Evolutionary conservation across 2,888 invertebrate genomes (phyloP).

Genomic region (Amphipyra tragopoginis): DNA sequence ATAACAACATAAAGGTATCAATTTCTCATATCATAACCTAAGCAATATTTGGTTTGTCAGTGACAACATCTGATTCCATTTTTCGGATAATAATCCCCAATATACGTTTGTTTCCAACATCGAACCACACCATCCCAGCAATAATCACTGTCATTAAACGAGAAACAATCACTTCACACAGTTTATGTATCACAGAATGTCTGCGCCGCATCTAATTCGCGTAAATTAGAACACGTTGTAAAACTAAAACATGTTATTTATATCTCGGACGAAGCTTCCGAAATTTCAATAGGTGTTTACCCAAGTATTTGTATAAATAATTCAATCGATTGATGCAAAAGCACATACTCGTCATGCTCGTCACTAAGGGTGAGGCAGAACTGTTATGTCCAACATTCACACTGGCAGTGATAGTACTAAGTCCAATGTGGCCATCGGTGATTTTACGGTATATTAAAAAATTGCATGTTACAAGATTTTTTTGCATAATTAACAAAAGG

Average conservation of each 20-base stretch:
- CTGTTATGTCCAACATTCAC: background rate
- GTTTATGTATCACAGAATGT: conserved; percentile 47
- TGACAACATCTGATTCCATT: background rate
- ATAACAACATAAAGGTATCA: too few species aligned
- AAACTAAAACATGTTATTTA: conserved; percentile 61
- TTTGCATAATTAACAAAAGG: too few species aligned
- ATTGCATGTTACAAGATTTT: too few species aligned
- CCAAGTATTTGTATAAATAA: conserved; percentile 33
- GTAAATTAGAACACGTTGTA: conserved; percentile 60
- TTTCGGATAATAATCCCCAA: background rate
- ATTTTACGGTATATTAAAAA: too few species aligned
- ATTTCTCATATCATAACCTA: too few species aligned
- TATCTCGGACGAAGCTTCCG: conserved; percentile 43
- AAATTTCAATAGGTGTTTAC: conserved; percentile 46
- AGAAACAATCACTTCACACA: conserved; percentile 27
- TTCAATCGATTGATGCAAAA: conserved; percentile 16
- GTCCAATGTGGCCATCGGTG: background rate
- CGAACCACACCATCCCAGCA: background rate
- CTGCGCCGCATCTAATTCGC: conserved; percentile 54
- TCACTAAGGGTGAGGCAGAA: background rate
- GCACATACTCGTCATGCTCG: background rate
- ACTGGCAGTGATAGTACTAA: background rate
- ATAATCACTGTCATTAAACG: conserved; percentile 18
- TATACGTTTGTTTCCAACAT: background rate
- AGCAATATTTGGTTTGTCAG: too few species aligned